Conservation (phyloP, 2,113 vertebrate genomes). For the Nothoprocta perdicaria region DNA sequence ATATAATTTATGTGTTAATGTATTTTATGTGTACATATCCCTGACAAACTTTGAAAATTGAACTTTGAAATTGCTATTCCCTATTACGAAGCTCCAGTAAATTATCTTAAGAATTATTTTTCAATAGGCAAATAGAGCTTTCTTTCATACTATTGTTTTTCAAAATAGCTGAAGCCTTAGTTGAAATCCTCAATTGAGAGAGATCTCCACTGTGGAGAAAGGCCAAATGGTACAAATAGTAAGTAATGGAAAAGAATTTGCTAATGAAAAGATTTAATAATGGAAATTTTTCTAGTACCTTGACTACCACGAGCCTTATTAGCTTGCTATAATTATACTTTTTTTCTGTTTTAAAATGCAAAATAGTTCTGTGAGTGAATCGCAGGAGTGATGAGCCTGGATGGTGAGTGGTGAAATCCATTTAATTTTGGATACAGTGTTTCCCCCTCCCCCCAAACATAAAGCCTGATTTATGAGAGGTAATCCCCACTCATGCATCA, state of each 20-base stretch:
- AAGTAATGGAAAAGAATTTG: conserved; percentile 6
- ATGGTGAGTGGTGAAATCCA: not conserved
- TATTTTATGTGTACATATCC: not conserved
- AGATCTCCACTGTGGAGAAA: not conserved
- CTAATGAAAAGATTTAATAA: conserved; percentile 9
- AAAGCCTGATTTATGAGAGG: not conserved
- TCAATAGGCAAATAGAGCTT: not conserved
- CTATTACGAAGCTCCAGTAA: not conserved
- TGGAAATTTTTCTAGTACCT: not conserved
- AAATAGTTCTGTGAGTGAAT: conserved; percentile 40
- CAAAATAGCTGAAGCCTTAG: conserved; percentile 1
- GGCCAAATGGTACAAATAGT: conserved; percentile 9
- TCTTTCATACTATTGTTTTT: conserved; percentile 1
- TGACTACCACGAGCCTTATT: not conserved
- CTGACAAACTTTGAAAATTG: not conserved
- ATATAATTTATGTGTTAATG: not conserved
- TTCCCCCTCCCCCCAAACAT: not conserved
- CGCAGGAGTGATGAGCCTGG: not conserved
- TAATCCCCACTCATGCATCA: conserved; percentile 1
- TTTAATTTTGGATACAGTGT: not conserved
- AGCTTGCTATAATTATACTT: not conserved
- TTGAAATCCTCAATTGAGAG: conserved; percentile 7
- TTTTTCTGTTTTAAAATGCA: conserved; percentile 7
- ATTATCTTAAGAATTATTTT: conserved; percentile 3
- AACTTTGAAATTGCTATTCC: not conserved